Evolutionary conservation across 2,797 vertebrate genomes (phyloP), one percentile per base, ranked within the genome.

Genomic region (Onychomys arenicola): DNA sequence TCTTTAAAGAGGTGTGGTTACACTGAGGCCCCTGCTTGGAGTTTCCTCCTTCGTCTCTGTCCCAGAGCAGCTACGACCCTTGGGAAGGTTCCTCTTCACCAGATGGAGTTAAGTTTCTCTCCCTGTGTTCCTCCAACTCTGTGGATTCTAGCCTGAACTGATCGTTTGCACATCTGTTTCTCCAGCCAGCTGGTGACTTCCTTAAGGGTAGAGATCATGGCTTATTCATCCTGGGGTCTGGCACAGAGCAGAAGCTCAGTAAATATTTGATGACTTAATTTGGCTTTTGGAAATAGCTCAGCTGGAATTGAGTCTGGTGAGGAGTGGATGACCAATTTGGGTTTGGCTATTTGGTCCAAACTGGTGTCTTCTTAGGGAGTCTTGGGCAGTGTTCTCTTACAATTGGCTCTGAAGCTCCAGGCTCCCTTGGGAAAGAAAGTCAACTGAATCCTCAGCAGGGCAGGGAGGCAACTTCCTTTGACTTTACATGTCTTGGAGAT

Each of bases 181-280:
- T 80, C 63, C 2, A 55, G 67, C 77, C 73, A 59, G 52, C 82
- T 83, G 21, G 37, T 37, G 78, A 94, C 67, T 80, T 96, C 90
- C 75, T 83, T 77, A 52, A 94, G 85, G 96, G 75, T 61, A 77
- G 93, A 93, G 91, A 90, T 83, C 91, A 69, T 67, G 59, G 95
- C 65, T 95, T 96, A 88, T 94, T 96, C 91, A 61, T 94, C 94
- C 57, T 87, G 94, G 88, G 93, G 78, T 76, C 87, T 80, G 92
- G 92, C 69, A 32, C 57, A 76, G 89, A 95, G 75, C 57, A 67
- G 78, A 63, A 43, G 90, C 96, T 96, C 89, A 63, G n/a, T 95
- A 82, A 73, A 90, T 93, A 78, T 96, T 96, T 94, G 96, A 85
- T 90, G 91, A 85, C 85, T 97, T 96, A 63, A 96, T 97, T 75